These are phyloP conservation scores for Troilus luridus DNA, from an alignment of 2,888 invertebrate genomes.

Conservation along the genomic window DNA sequence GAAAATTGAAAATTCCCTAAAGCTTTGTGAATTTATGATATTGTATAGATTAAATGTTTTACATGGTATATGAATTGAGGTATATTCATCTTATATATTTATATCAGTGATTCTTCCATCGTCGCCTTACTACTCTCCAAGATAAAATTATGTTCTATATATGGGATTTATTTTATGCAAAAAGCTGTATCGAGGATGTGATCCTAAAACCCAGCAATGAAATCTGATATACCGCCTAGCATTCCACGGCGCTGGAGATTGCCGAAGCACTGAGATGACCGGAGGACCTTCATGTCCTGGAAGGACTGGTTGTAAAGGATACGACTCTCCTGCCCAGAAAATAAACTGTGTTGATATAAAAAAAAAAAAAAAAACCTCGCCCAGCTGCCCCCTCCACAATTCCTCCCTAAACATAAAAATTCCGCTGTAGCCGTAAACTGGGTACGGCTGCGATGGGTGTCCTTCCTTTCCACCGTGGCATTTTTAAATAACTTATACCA, in stretches of 20 bases:
- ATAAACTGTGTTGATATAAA: background rate
- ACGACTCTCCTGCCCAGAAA: background rate
- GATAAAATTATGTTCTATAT: background rate
- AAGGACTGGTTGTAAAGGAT: background rate
- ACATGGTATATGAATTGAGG: no score
- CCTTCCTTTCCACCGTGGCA: background rate
- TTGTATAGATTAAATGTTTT: no score
- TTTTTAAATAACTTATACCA: slow-evolving; percentile 12
- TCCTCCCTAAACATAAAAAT: background rate
- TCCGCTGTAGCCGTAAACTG: background rate
- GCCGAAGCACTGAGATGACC: background rate
- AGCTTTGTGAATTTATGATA: no score
- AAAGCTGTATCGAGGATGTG: background rate
- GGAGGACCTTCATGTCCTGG: background rate
- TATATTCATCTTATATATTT: background rate
- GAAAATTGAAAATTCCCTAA: no score
- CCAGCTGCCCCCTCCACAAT: background rate
- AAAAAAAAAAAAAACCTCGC: background rate
- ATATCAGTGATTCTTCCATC: background rate
- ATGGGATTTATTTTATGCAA: background rate
- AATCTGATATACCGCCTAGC: background rate
- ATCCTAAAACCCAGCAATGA: background rate
- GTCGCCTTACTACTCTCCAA: background rate
- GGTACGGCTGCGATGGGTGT: background rate
- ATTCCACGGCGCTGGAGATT: background rate